Evolutionary conservation across 2,113 vertebrate species (phyloP).

Genomic region (Eulacestoma nigropectus): DNA sequence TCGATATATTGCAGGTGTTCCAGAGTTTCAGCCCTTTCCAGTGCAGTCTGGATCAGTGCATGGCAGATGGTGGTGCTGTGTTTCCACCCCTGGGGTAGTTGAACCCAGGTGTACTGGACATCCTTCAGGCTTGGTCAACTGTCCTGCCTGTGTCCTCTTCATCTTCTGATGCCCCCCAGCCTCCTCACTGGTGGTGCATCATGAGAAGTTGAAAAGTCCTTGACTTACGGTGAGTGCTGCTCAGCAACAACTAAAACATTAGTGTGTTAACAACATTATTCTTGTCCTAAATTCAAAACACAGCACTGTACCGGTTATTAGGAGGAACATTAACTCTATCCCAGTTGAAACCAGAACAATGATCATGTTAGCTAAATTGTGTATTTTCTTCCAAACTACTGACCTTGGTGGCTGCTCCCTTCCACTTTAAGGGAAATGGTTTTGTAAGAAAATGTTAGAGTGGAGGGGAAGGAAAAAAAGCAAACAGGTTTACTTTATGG

Average conservation of each 20-base stretch:
- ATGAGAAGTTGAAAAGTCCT: background rate
- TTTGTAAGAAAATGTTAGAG: background rate
- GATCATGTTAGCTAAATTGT: background rate
- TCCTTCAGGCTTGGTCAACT: background rate
- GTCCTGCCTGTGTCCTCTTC: background rate
- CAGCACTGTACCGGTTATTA: rapidly evolving
- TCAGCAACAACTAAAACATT: background rate
- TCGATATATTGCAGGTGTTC: rapidly evolving
- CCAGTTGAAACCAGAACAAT: background rate
- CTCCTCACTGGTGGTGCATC: background rate
- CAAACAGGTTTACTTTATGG: background rate
- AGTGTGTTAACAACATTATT: background rate
- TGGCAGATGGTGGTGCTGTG: background rate
- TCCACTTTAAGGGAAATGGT: background rate
- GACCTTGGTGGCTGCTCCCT: background rate
- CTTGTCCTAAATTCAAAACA: background rate
- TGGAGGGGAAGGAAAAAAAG: background rate
- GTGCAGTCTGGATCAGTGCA: background rate
- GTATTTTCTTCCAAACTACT: background rate
- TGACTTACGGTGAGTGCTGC: background rate
- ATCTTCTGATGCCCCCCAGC: background rate
- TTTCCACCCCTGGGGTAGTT: background rate
- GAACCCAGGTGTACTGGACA: background rate
- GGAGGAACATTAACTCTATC: background rate
- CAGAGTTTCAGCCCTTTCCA: background rate